Base-by-base conservation (phyloP, 2,797 vertebrate species). In the Spondyliosoma cantharus region DNA sequence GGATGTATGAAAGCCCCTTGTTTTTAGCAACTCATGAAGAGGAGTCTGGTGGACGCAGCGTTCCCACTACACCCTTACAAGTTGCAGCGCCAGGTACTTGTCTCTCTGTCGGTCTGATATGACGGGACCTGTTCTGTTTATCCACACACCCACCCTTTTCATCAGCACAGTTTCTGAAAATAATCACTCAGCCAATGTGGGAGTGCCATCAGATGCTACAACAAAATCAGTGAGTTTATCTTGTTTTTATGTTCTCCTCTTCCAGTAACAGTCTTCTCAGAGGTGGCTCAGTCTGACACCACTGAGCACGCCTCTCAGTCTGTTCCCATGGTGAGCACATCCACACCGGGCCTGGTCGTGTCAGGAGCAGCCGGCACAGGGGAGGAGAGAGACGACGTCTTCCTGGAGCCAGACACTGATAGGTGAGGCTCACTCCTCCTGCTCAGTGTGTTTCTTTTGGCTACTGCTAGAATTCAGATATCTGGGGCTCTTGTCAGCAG, bases 251-350 rank as follows among this genome's bases (percentile, higher is more conserved):
- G 20, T 56, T 4, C 14, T 45, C 69, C 4, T 74, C 59, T 74
- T 74, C 50, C 84, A 96, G 95, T 96, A 72, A 95, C 94, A 0
- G 93, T 96, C 1, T 98, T 98, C 86, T 96, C 96, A 0, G 98
- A 98, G 84, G 95, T 92, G 0, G 87, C 93, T 17, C 82, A 95
- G 3, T 95, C 96, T 0, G 97, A 99, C 1, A 86, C 94, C n/a
- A 94, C 94, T 0, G 98, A 99, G 11, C 96, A 95, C 0, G 95
- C 96, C 12, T 97, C 97, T 20, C 98, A 99, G 93, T 99, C 98
- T 0, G 98, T 99, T 80, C 97, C 98, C n/a, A 97, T 95, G 95
- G 97, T 99, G 65, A 98, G 96, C 65, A 99, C 97, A 0, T 99
- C 98, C 65, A 97, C 96, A 1, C 95, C 96, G 2, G 93, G 93